phyloP scores from a whole-genome alignment of 1,140 invertebrate species.

The Spodoptera litura region DNA sequence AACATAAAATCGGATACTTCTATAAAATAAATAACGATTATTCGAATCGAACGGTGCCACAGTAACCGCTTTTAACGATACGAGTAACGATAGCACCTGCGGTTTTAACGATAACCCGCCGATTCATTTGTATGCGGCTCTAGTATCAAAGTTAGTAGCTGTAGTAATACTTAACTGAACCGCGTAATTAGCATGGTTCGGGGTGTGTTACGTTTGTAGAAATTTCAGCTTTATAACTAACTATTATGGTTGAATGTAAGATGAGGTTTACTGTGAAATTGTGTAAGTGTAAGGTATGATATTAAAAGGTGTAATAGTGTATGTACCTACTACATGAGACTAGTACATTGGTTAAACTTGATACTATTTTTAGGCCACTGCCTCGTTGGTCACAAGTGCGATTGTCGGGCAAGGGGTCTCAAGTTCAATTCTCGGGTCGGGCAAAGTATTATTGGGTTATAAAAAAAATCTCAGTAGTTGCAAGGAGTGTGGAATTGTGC shows the following conservation, averaged over 20 bases:
- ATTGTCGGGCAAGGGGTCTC: no score
- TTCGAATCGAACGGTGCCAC: constrained; percentile 40
- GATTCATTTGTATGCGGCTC: constrained; percentile 54
- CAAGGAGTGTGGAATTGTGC: no score
- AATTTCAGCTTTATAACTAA: background rate
- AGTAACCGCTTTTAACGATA: constrained; percentile 42
- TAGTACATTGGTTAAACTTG: no score
- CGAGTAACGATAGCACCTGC: constrained; percentile 39
- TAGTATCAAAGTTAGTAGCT: constrained; percentile 47
- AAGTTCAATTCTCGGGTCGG: no score
- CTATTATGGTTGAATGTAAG: background rate
- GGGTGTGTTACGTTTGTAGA: constrained; percentile 38
- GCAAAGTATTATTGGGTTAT: no score
- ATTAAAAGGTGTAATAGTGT: no score
- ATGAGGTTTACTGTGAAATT: background rate
- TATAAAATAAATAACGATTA: constrained; percentile 48
- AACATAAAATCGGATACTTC: constrained; percentile 32
- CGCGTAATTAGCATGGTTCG: constrained; percentile 52
- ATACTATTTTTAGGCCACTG: no score
- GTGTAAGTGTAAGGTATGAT: no score
- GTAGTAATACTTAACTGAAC: constrained; percentile 48
- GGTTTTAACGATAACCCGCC: constrained; percentile 44
- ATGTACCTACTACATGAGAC: no score
- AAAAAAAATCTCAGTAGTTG: no score
- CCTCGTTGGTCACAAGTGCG: no score